These are phyloP conservation scores for Siphamia tubifer DNA, from an alignment of 2,113 vertebrate species.

Conservation along the genomic window DNA sequence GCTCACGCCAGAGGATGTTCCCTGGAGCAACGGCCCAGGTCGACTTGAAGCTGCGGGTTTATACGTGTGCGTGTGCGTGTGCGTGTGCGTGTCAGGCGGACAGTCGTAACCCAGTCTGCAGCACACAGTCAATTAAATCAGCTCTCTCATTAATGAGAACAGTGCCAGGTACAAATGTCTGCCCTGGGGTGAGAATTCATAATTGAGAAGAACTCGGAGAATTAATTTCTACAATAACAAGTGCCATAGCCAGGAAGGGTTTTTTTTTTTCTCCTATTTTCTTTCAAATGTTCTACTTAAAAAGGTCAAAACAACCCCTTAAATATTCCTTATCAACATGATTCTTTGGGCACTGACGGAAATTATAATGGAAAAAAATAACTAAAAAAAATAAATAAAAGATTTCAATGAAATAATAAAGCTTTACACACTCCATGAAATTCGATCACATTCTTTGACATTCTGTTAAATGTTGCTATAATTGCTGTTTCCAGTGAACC, in stretches of 20 bases:
- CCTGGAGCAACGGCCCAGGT: conserved; percentile 28
- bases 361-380: not conserved
- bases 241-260: not conserved
- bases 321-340: not conserved
- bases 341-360: not conserved
- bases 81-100: conserved; percentile 36
- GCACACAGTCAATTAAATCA: conserved; percentile 68
- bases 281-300: not conserved
- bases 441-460: not conserved
- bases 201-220: conserved; percentile 67
- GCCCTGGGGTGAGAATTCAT: conserved; percentile 65
- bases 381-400: not conserved
- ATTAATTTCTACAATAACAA: conserved; percentile 63
- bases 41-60: not conserved
- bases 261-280: conserved; percentile 9
- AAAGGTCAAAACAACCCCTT: conserved; percentile 23
- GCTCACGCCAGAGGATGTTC: conserved; percentile 27
- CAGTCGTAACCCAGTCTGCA: conserved; percentile 10
- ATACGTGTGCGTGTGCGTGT: not conserved
- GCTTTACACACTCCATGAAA: not conserved
- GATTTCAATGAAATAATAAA: not conserved
- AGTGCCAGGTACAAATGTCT: conserved; percentile 69
- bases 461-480: not conserved
- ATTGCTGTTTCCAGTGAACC: not conserved
- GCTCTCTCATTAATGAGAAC: conserved; percentile 69